Evolutionary conservation across 1,140 invertebrate species (phyloP).

Genomic region (Drosophila azteca): DNA sequence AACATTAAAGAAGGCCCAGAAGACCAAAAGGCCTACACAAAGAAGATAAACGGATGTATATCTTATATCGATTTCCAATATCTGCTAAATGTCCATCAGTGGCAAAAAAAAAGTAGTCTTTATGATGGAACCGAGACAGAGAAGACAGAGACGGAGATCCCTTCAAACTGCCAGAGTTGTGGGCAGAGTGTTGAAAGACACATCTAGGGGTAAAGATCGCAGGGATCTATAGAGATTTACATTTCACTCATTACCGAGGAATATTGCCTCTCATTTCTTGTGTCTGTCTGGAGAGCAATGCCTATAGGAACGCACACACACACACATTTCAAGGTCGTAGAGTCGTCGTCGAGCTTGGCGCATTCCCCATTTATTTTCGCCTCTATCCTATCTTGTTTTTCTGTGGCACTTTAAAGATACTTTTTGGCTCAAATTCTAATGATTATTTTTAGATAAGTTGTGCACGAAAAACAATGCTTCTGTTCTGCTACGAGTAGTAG

Average conservation of each 20-base stretch:
- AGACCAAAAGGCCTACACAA: conserved; percentile 30
- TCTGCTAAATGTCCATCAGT: conserved; percentile 67
- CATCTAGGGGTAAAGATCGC: conserved; percentile 4
- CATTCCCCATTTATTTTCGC: conserved; percentile 46
- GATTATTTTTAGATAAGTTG: conserved; percentile 72
- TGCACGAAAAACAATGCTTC: conserved; percentile 37
- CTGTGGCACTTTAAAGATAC: conserved; percentile 36
- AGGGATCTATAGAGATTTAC: conserved; percentile 36
- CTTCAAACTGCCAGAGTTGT: conserved; percentile 7
- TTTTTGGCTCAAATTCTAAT: conserved; percentile 74
- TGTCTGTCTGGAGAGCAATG: conserved; percentile 12
- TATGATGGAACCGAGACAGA: neutral
- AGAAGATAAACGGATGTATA: conserved; percentile 4
- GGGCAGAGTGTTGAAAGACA: conserved; percentile 56
- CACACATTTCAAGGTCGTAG: conserved; percentile 61
- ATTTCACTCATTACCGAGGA: conserved; percentile 17
- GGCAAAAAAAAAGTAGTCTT: neutral
- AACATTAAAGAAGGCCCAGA: too few relatives aligned
- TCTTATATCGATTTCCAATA: conserved; percentile 17
- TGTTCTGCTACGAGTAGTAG: too few relatives aligned
- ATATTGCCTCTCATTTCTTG: conserved; percentile 7
- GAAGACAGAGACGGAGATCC: neutral
- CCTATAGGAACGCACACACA: conserved; percentile 28
- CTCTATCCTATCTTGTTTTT: conserved; percentile 30
- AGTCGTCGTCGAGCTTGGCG: conserved; percentile 37